A percentile compares a stretch with the other conserved stretches of the same genome.
Evolutionary conservation across 2,797 vertebrate species (phyloP).

Genomic region (Cephalopachus bancanus): DNA sequence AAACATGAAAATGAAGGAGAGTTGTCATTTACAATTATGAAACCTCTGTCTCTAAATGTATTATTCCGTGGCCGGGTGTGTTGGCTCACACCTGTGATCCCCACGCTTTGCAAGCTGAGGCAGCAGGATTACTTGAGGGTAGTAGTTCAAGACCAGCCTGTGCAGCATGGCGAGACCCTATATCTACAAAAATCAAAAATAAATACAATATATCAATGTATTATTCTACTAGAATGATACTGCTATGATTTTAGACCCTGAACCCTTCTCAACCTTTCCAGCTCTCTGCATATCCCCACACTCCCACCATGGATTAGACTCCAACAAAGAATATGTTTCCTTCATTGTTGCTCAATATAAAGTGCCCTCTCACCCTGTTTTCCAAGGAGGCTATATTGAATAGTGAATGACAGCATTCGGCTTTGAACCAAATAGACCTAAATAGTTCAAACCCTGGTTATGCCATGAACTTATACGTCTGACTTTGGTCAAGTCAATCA

Average conservation of each 20-base stretch:
- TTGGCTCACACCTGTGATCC: no score
- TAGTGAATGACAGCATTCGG: background rate
- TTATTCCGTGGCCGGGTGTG: background rate
- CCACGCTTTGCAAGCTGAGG: no score
- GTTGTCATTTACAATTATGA: background rate
- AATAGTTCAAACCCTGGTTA: background rate
- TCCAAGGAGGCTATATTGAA: background rate
- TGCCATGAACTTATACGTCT: background rate
- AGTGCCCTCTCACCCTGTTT: background rate
- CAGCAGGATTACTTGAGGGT: no score
- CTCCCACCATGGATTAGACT: background rate
- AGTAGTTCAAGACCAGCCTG: no score
- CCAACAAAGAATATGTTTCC: background rate
- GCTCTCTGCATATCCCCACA: background rate
- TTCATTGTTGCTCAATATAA: background rate
- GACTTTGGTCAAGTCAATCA: background rate
- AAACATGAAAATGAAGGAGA: constrained; percentile 45
- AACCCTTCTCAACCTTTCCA: background rate
- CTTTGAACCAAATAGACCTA: background rate
- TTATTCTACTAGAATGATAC: background rate
- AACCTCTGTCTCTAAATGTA: background rate
- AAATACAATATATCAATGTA: background rate
- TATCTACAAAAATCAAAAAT: no score
- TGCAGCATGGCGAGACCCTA: no score
- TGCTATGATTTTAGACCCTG: background rate